Evolutionary conservation across 2,888 invertebrate species (phyloP).

Genomic region (Aspidapion aeneum): DNA sequence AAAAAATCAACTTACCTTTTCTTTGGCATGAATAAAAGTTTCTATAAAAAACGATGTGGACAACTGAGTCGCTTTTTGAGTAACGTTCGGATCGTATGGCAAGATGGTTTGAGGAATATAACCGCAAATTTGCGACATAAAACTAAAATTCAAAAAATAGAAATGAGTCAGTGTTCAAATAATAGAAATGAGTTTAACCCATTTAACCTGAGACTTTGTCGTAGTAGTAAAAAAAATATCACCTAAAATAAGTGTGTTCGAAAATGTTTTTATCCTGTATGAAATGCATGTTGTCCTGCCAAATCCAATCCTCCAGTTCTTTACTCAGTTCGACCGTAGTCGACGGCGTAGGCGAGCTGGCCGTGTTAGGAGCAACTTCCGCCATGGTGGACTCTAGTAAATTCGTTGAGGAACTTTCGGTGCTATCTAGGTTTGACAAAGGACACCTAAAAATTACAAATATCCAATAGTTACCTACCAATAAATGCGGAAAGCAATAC

Average conservation of each 20-base stretch:
- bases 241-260: slow-evolving; percentile 94
- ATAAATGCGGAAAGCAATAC: too few relatives aligned
- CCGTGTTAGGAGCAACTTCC: slow-evolving; percentile 32
- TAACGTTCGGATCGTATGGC: slow-evolving; percentile 73
- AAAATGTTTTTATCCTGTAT: slow-evolving; percentile 94
- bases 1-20: slow-evolving; percentile 62
- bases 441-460: slow-evolving; percentile 47
- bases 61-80: slow-evolving; percentile 80
- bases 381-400: slow-evolving; percentile 22
- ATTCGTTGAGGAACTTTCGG: slow-evolving; percentile 40
- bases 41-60: slow-evolving; percentile 94
- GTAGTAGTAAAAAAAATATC: slow-evolving; percentile 10
- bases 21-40: slow-evolving; percentile 95
- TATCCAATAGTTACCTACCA: too few relatives aligned
- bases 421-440: slow-evolving; percentile 40
- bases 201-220: not conserved
- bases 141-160: slow-evolving; percentile 63
- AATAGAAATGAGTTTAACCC: too few relatives aligned
- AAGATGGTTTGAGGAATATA: slow-evolving; percentile 87
- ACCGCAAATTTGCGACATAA: slow-evolving; percentile 96
- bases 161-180: too few relatives aligned
- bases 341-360: slow-evolving; percentile 23
- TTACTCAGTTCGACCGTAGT: slow-evolving; percentile 59
- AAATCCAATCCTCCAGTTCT: slow-evolving; percentile 92
- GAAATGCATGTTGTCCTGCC: slow-evolving; percentile 96